phyloP scores from a whole-genome alignment of 2,888 invertebrate species.

The Mechanitis mazaeus region DNA sequence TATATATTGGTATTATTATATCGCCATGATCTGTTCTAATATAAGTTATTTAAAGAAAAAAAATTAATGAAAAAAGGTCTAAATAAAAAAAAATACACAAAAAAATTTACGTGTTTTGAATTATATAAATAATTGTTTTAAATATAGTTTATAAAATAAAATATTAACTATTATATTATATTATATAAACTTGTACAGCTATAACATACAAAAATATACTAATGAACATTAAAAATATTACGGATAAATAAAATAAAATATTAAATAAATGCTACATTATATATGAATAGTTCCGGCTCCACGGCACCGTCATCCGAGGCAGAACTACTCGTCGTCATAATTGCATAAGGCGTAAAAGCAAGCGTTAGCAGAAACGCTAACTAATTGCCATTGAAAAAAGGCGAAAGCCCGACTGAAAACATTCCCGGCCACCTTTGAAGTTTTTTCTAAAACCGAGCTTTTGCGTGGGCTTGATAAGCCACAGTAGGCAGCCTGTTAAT shows the following conservation, averaged over 20 bases:
- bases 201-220: too few relatives aligned
- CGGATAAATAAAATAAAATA: not conserved
- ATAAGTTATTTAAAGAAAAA: too few relatives aligned
- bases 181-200: too few relatives aligned
- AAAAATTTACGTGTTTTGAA: too few relatives aligned
- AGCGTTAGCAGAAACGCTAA: slow-evolving; percentile 63
- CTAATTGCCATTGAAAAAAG: slow-evolving; percentile 79
- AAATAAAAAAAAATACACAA: too few relatives aligned
- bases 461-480: slow-evolving; percentile 69
- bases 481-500: slow-evolving; percentile 64
- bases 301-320: slow-evolving; percentile 14
- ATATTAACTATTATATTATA: too few relatives aligned
- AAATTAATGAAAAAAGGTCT: too few relatives aligned
- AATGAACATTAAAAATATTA: not conserved
- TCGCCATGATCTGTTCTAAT: too few relatives aligned
- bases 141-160: too few relatives aligned
- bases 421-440: slow-evolving; percentile 67
- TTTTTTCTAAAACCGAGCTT: slow-evolving; percentile 60
- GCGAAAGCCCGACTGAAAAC: slow-evolving; percentile 74
- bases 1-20: too few relatives aligned
- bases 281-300: slow-evolving; percentile 33
- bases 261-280: not conserved
- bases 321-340: slow-evolving; percentile 60
- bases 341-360: slow-evolving; percentile 67
- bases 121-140: too few relatives aligned